Evolutionary conservation across 2,888 invertebrate species (phyloP), one percentile per base, ranked within the genome.

Genomic region (Pterostichus madidus): DNA sequence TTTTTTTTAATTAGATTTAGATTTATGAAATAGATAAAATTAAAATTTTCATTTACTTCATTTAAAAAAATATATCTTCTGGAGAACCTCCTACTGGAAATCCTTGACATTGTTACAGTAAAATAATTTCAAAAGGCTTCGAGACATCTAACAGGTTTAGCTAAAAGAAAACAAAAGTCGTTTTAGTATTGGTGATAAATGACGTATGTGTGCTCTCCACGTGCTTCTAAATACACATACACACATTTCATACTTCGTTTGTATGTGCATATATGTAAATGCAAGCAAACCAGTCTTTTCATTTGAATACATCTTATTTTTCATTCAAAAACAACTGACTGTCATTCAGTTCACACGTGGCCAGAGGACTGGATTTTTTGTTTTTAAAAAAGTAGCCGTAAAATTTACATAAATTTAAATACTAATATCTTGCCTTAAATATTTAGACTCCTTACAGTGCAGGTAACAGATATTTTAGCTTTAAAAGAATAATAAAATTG

Each of bases 321-420:
- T 17, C 68, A 44, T 44, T 71, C 68, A 71, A 8, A 24, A 44
- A 71, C 11, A 44, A 44, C 44, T 68, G 39, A 17, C 68, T 71
- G 44, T 71, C 68, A 71, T 44, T 46, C 44, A 10, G 10, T 15
- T 10, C 4, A 39, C 68, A 71, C 68, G 68, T 71, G 68, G 39
- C 35, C 2, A 15, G 68, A 6, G 13, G 49, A 49, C 64, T 13
- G 35, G 35, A 32, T 64, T 64, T 64, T 5, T 10, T 59, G 15
- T 59, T 59, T 56, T 11, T 59, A 8, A 17, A 39, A 8, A 39
- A 39, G 8, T 59, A 52, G 11, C 31, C 59, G 64, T n/a, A 11
- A 64, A 64, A 64, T 64, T 64, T 35, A 64, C 64, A 64, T 64
- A 64, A 31, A 64, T 35, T 64, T 64, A 64, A 32, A 64, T 64